Evolutionary conservation across 2,888 invertebrate species (phyloP).

Genomic region (Philereme vetulata): DNA sequence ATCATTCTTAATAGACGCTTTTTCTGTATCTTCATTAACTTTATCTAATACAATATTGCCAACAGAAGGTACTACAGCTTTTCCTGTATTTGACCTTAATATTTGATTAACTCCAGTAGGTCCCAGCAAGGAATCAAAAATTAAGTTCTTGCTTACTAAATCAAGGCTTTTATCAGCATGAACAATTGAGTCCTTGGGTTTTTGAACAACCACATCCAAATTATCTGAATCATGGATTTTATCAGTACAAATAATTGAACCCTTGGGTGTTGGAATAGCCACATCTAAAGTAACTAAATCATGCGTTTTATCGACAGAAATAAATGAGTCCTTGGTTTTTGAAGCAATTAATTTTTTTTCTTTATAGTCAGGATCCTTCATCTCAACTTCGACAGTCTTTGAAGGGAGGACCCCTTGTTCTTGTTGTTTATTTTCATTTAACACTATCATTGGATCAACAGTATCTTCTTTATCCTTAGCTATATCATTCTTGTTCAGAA

Average conservation of each 20-base stretch:
- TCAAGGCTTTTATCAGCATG: not conserved
- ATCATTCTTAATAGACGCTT: slow-evolving; percentile 4
- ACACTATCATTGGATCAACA: slow-evolving; percentile 12
- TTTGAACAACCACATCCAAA: not conserved
- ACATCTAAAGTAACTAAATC: no score
- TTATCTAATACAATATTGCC: slow-evolving; percentile 7
- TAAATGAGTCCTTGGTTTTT: not conserved
- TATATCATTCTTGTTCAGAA: not conserved
- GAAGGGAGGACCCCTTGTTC: slow-evolving; percentile 12
- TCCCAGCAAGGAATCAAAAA: not conserved
- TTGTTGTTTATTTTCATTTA: slow-evolving; percentile 13
- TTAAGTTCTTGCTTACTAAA: slow-evolving; percentile 2
- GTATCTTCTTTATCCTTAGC: slow-evolving; percentile 4
- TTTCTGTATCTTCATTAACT: slow-evolving; percentile 1
- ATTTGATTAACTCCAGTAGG: not conserved
- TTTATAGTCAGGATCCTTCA: not conserved
- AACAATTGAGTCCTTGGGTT: not conserved
- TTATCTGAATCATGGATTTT: no score
- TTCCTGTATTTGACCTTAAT: slow-evolving; percentile 7
- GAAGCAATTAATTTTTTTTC: not conserved
- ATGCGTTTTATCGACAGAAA: no score
- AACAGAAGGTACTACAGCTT: not conserved
- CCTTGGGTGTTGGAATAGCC: no score
- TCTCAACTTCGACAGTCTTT: not conserved
- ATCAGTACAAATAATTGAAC: no score